phyloP scores from a whole-genome alignment of 2,888 invertebrate genomes.

The Fragum sueziense region DNA sequence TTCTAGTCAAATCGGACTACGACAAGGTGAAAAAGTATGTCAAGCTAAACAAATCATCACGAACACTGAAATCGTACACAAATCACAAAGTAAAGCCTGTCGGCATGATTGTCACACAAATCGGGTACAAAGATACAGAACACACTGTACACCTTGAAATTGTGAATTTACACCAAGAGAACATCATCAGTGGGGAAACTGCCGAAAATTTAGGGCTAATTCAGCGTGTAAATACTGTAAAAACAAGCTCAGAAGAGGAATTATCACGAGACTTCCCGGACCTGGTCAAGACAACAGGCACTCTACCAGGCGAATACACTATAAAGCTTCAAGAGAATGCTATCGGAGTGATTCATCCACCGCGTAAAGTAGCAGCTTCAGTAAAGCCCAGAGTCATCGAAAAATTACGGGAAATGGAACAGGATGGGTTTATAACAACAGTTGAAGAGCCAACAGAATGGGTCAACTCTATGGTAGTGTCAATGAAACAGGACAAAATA shows the following conservation, averaged over 20 bases:
- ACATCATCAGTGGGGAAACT: conserved; percentile 24
- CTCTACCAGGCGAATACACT: conserved; percentile 9
- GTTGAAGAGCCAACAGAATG: conserved; percentile 61
- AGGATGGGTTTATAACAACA: conserved; percentile 27
- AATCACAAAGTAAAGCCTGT: conserved; percentile 41
- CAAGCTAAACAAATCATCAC: conserved; percentile 17
- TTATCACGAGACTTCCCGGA: conserved; percentile 26
- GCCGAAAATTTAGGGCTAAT: conserved; percentile 37
- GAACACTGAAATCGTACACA: conserved; percentile 34
- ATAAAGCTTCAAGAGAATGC: conserved; percentile 21
- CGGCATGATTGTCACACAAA: not conserved
- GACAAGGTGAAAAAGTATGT: conserved; percentile 7
- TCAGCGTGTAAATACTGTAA: conserved; percentile 1
- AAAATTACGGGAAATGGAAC: conserved; percentile 45
- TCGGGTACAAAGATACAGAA: conserved; percentile 19
- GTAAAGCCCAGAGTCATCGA: conserved; percentile 31
- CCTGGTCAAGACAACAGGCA: conserved; percentile 15
- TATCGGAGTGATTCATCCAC: conserved; percentile 31
- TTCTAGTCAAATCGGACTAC: conserved; percentile 24
- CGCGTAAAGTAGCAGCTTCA: conserved; percentile 21
- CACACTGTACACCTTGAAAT: conserved; percentile 24
- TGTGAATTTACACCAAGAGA: conserved; percentile 29
- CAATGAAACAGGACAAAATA: conserved; percentile 51
- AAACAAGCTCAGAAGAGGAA: not conserved
- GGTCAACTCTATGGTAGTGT: conserved; percentile 63